phyloP scores from a whole-genome alignment of 92 coral and sea anemone species.

The Bergia sp. region DNA sequence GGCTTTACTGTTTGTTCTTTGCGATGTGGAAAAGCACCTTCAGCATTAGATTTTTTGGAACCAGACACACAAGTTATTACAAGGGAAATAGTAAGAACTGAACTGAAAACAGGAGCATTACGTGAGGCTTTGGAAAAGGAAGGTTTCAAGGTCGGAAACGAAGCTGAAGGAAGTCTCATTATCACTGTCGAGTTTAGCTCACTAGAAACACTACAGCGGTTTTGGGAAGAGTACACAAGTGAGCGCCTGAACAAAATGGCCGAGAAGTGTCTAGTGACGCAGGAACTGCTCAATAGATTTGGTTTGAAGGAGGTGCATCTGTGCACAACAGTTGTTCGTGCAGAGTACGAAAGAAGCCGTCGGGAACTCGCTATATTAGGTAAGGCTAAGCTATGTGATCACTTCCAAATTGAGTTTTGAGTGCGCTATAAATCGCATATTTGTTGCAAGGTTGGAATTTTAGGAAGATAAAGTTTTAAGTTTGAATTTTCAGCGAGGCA shows the following conservation, averaged over 20 bases:
- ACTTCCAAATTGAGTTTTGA: no score
- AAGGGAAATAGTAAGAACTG: not conserved
- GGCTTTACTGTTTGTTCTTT: not conserved
- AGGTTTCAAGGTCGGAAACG: not conserved
- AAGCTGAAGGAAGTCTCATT: not conserved
- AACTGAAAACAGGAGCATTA: not conserved
- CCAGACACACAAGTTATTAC: not conserved
- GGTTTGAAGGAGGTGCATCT: not conserved
- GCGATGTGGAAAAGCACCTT: not conserved
- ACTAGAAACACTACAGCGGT: not conserved
- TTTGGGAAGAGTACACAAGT: conserved; percentile 12
- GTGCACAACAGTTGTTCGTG: not conserved
- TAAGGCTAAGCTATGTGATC: not conserved
- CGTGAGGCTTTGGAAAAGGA: not conserved
- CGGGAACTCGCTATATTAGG: not conserved
- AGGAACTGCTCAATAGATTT: not conserved
- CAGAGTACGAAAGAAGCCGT: not conserved
- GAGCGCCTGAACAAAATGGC: not conserved
- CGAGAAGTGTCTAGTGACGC: not conserved
- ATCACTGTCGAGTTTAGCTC: not conserved
- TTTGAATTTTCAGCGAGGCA: no score
- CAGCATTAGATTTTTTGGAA: no score
- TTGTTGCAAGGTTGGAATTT: no score
- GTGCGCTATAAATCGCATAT: no score
- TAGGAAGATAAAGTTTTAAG: no score